Percentiles rank a stretch among this genome's conserved stretches.
These are phyloP conservation scores for Dryobotodes eremita DNA, from an alignment of 2,888 invertebrate genomes.

Conservation along the genomic window DNA sequence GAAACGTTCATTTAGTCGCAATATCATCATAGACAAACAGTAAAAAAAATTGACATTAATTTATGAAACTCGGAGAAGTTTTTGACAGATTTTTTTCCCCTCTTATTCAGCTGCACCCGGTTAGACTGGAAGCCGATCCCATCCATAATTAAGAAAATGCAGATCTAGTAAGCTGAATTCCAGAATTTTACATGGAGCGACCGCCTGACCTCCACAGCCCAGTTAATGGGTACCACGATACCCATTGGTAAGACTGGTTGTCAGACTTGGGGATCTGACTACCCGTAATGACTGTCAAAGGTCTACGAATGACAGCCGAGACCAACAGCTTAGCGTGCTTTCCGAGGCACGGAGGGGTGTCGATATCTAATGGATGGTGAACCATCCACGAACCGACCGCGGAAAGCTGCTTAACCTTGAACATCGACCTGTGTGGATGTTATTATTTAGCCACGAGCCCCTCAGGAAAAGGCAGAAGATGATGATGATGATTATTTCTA, in stretches of 20 bases:
- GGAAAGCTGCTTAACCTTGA: background rate
- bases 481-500: conserved; percentile 6
- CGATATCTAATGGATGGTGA: background rate
- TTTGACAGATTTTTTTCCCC: too few relatives aligned
- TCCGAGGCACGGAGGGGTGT: background rate
- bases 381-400: background rate
- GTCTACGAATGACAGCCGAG: background rate
- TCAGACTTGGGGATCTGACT: background rate
- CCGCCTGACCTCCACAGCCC: background rate
- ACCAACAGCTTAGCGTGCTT: background rate
- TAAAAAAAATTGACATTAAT: too few relatives aligned
- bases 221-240: background rate
- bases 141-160: too few relatives aligned
- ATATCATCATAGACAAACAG: too few relatives aligned
- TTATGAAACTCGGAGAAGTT: too few relatives aligned
- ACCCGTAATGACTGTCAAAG: conserved; percentile 1
- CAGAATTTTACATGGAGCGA: too few relatives aligned
- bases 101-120: too few relatives aligned
- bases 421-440: background rate
- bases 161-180: too few relatives aligned
- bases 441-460: background rate
- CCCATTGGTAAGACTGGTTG: background rate
- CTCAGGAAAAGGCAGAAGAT: background rate
- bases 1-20: too few relatives aligned
- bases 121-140: too few relatives aligned